These are phyloP conservation scores for Drosophila falleni DNA, from an alignment of 2,888 invertebrate genomes.

Conservation along the genomic window DNA sequence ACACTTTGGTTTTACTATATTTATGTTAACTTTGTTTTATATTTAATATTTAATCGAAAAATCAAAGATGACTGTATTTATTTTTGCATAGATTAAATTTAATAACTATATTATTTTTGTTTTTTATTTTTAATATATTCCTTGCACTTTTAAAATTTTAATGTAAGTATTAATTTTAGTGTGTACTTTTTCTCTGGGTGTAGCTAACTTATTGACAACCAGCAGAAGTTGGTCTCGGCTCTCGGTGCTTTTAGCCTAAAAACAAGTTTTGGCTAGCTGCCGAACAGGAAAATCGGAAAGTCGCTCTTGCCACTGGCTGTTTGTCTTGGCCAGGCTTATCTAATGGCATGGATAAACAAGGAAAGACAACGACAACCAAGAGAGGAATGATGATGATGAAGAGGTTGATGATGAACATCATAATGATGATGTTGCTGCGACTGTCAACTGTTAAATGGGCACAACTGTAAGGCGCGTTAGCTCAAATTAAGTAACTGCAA, in stretches of 20 bases:
- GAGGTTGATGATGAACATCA: slow-evolving; percentile 3
- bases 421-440: slow-evolving; percentile 2
- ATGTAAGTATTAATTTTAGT: no score
- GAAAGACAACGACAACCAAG: slow-evolving; percentile 55
- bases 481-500: slow-evolving; percentile 79
- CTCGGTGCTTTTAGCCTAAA: slow-evolving; percentile 55
- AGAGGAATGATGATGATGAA: slow-evolving; percentile 23
- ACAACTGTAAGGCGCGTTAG: slow-evolving; percentile 71
- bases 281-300: slow-evolving; percentile 46
- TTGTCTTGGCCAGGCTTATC: slow-evolving; percentile 78
- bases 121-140: no score
- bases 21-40: no score
- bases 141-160: no score
- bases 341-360: slow-evolving; percentile 80
- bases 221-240: slow-evolving; percentile 1
- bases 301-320: slow-evolving; percentile 64
- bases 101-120: no score
- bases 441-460: slow-evolving; percentile 37
- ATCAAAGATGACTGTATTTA: no score
- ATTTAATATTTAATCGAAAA: no score
- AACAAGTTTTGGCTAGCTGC: slow-evolving; percentile 69
- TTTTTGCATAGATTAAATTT: no score
- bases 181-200: background rate
- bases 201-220: slow-evolving; percentile 40
- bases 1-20: no score